Conservation (phyloP, 2,797 vertebrate species). For the Tauraco hartlaubi region DNA sequence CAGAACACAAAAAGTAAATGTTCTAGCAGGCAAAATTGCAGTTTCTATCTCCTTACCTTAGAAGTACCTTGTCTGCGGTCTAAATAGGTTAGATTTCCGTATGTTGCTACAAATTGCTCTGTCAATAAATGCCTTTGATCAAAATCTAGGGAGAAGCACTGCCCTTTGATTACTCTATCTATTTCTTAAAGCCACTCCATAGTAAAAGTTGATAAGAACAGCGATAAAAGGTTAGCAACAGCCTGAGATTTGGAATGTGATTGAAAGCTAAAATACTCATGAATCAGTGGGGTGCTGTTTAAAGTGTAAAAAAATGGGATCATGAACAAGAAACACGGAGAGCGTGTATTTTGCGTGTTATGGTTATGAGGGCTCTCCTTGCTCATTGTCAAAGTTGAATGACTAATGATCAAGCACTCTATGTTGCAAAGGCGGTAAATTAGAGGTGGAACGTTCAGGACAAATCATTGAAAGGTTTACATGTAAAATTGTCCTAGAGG, state of each 20-base stretch:
- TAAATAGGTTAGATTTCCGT: not conserved
- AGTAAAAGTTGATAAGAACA: conserved; percentile 29
- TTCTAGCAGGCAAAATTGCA: not conserved
- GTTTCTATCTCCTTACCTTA: not conserved
- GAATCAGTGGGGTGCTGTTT: not conserved
- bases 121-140: conserved; percentile 60
- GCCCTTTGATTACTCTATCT: not conserved
- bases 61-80: not conserved
- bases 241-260: not conserved
- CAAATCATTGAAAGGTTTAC: not conserved
- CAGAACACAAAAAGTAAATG: not conserved
- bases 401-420: not conserved
- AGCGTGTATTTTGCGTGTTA: not conserved
- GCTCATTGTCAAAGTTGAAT: not conserved
- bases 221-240: not conserved
- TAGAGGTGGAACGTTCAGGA: not conserved
- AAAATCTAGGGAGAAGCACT: conserved; percentile 8
- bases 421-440: not conserved
- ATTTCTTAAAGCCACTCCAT: conserved; percentile 34
- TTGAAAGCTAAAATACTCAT: not conserved
- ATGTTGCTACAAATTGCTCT: conserved; percentile 54
- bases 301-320: not conserved
- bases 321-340: not conserved
- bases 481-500: not conserved
- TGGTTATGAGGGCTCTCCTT: not conserved